Evolutionary conservation across 2,113 vertebrate genomes (phyloP).

Genomic region (Odocoileus hemionus): DNA sequence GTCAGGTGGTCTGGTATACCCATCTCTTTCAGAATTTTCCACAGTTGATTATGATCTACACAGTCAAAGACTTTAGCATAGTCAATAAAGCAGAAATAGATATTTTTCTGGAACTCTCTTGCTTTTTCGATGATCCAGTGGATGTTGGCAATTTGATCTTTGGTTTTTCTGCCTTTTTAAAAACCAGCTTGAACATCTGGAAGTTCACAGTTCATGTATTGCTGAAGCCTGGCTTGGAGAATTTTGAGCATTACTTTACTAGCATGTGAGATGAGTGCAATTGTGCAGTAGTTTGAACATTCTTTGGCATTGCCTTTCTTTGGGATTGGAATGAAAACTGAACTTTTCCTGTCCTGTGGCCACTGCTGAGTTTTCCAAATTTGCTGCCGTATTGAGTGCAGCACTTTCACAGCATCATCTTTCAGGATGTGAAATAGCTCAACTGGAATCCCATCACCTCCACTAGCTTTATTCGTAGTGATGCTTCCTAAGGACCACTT

Average conservation of each 20-base stretch:
- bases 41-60: neutral
- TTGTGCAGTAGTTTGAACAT: neutral
- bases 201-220: accelerated
- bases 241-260: neutral
- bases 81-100: neutral
- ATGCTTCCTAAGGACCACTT: neutral
- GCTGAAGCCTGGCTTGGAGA: neutral
- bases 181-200: neutral
- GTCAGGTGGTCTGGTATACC: neutral
- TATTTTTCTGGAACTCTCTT: neutral
- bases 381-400: neutral
- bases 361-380: neutral
- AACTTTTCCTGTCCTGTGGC: neutral
- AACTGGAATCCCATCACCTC: too few species aligned
- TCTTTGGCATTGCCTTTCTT: neutral
- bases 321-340: neutral
- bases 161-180: neutral
- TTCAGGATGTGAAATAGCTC: too few species aligned
- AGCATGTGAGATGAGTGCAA: neutral
- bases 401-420: too few species aligned
- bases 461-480: too few species aligned
- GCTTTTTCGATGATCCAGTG: neutral
- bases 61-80: neutral
- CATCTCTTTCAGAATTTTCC: neutral
- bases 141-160: neutral